These are phyloP conservation scores for Atlantisia rogersi DNA, from an alignment of 2,113 vertebrate genomes.

Conservation along the genomic window DNA sequence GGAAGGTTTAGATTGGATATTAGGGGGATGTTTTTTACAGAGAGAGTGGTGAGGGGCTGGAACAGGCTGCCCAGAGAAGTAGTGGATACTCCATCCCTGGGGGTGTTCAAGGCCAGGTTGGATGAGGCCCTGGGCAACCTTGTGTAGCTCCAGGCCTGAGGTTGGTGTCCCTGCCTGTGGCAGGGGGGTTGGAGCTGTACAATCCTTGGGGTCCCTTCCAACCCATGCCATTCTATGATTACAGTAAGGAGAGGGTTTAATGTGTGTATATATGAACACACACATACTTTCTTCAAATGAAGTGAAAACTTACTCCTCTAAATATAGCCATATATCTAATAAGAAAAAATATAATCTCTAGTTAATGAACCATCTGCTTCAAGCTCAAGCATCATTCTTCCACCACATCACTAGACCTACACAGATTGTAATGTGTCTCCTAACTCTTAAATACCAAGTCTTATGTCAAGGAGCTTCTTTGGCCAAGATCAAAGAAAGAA, in stretches of 20 bases:
- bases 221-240: neutral
- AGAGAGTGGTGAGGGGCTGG: too few species aligned
- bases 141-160: too few species aligned
- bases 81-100: too few species aligned
- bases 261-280: neutral
- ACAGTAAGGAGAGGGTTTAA: neutral
- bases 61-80: too few species aligned
- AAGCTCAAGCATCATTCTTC: neutral
- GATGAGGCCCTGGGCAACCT: too few species aligned
- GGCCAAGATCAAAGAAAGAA: neutral
- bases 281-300: neutral
- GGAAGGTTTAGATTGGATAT: too few species aligned
- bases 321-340: neutral
- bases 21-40: too few species aligned
- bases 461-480: neutral
- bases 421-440: neutral
- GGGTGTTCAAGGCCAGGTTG: too few species aligned
- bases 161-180: too few species aligned
- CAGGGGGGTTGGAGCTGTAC: too few species aligned
- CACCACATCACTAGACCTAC: neutral
- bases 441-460: neutral
- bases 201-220: too few species aligned
- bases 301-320: neutral
- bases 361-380: neutral
- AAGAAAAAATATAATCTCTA: neutral